Base-by-base conservation (phyloP, 2,797 vertebrate species). In the Chloroceryle amazona region DNA sequence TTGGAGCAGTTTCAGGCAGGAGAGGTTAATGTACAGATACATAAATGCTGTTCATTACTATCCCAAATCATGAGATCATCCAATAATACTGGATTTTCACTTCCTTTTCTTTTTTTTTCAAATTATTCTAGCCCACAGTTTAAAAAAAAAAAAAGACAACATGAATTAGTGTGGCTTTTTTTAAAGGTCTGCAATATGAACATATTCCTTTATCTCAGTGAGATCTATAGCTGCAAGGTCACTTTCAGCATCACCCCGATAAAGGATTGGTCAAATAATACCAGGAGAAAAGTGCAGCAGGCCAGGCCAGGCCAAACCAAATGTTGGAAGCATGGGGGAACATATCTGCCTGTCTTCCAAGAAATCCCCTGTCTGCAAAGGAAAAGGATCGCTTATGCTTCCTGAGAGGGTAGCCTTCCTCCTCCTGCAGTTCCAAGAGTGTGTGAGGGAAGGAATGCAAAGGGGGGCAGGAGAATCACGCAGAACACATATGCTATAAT, bases 11-110 rank as follows among this genome's bases (percentile, higher is more conserved):
- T 79, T 35, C 8, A 6, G 29, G 15, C n/a, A 62, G 49, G 19
- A 63, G 5, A 78, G 1, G 2, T 58, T 71, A 67, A 52, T 0
- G 0, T 33, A 33, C 19, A 63, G 21, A 37, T 29, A 41, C 6
- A 12, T 66, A 33, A 79, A 52, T 42, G 9, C 11, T 61, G 11
- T 25, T 60, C 22, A 29, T 81, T 74, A 49, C 5, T 11, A 37
- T 19, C 33, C 8, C 20, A 71, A 29, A 52, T 31, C 11, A 29
- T 25, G 31, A 47, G 16, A 35, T 72, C 19, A 44, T 29, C 67
- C 55, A 13, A 41, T 31, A 86, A 55, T 26, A 62, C 2, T 35
- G 14, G 11, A 55, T 62, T 51, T 19, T 13, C 3, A 25, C 13
- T 37, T 75, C 3, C 9, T 22, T 61, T 65, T 55, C 44, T 91